phyloP scores from a whole-genome alignment of 2,797 vertebrate genomes.

The Knipowitschia caucasica region DNA sequence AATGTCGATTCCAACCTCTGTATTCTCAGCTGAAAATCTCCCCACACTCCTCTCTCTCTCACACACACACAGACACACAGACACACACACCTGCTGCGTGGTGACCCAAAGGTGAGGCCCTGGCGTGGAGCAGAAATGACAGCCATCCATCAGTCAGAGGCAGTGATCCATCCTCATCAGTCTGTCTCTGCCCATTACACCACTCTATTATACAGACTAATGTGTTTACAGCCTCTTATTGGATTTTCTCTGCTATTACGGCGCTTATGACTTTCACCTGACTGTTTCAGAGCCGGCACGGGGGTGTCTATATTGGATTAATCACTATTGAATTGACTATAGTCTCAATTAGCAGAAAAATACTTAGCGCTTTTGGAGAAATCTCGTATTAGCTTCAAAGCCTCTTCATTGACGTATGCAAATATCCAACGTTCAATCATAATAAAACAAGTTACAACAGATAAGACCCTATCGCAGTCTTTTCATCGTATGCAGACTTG shows the following conservation, averaged over 20 bases:
- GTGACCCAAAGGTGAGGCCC: slow-evolving; percentile 32
- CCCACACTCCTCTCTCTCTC: not conserved
- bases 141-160: slow-evolving; percentile 70
- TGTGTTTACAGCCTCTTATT: slow-evolving; percentile 49
- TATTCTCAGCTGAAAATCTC: not conserved
- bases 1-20: not conserved
- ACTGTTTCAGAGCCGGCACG: slow-evolving; percentile 49
- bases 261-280: slow-evolving; percentile 39
- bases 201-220: slow-evolving; percentile 46
- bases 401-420: too few species aligned
- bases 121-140: slow-evolving; percentile 35
- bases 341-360: too few species aligned
- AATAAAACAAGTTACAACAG: too few species aligned
- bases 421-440: too few species aligned
- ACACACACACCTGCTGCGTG: not conserved
- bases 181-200: slow-evolving; percentile 67
- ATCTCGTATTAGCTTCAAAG: too few species aligned
- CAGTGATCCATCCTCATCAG: slow-evolving; percentile 72
- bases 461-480: too few species aligned
- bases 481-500: too few species aligned
- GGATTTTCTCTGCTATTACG: slow-evolving; percentile 46
- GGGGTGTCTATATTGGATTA: too few species aligned
- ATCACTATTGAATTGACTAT: too few species aligned
- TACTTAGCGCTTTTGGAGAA: too few species aligned
- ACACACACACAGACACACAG: too few species aligned